These are phyloP conservation scores for Luscinia luscinia DNA, from an alignment of 2,797 vertebrate genomes.

Conservation along the genomic window DNA sequence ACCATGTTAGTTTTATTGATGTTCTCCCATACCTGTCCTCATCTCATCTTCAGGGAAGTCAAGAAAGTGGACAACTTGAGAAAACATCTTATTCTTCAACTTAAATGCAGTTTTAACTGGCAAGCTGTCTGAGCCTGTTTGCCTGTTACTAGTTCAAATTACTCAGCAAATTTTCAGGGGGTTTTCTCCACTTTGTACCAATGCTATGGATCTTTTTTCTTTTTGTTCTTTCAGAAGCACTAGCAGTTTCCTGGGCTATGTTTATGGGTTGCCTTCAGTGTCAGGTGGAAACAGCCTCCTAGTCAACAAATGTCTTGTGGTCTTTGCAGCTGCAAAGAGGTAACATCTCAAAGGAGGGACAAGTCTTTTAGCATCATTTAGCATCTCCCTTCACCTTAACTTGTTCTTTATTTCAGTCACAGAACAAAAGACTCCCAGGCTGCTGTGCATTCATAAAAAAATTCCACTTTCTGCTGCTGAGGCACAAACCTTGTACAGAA, in stretches of 20 bases:
- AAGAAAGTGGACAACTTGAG: background rate
- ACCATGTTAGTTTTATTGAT: background rate
- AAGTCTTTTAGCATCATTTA: background rate
- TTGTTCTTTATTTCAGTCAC: constrained; percentile 22
- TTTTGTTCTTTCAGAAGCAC: background rate
- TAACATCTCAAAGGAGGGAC: constrained; percentile 18
- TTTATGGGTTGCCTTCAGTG: background rate
- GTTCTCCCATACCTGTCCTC: background rate
- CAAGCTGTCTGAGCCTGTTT: background rate
- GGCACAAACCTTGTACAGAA: background rate
- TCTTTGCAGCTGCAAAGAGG: background rate
- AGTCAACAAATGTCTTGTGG: background rate
- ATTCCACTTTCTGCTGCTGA: background rate
- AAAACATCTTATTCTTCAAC: background rate
- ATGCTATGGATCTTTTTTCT: background rate
- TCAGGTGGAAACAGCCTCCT: background rate
- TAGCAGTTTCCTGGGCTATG: background rate
- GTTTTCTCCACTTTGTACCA: background rate
- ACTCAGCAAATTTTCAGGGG: background rate
- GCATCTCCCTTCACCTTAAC: constrained; percentile 12
- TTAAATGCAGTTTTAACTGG: background rate
- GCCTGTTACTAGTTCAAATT: background rate
- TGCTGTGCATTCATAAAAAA: background rate
- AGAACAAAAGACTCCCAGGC: background rate
- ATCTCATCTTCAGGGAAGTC: background rate